Evolutionary conservation across 2,888 invertebrate species (phyloP), one percentile per base, ranked within the genome.

Genomic region (Thymelicus lineola): DNA sequence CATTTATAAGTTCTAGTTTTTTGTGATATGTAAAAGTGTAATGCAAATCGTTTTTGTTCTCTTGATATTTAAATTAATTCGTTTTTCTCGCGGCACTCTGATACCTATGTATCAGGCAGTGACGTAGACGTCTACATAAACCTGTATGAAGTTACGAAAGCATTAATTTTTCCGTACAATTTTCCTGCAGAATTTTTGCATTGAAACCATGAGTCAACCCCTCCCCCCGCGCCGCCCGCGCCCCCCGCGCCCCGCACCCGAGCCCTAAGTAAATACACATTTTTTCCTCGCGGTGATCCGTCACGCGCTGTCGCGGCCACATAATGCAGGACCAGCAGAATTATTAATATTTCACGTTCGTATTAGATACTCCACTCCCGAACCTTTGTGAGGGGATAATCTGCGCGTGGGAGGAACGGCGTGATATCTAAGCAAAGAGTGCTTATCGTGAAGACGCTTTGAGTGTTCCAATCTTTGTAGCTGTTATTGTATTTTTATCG

Each of bases 311-410:
- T 77, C 79, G 76, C 67, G 63, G 69, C 7, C 67, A 55, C 71
- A 67, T 76, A 78, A 77, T 75, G 76, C 75, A 74, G 73, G 74
- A 72, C 61, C 62, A 61, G 72, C 70, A 60, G 70, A 75, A 73
- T 76, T 79, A 78, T 79, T 78, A 79, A 79, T 78, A 77, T 75
- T 75, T 73, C 71, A 70, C 68, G 53, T 46, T 36, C 48, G 55
- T 63, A 68, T 68, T 68, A 62, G 68, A 62, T 28, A 61, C 17
- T 48, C 66, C 66, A 50, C 59, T 67, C 67, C 61, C 68, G 61
- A 46, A 61, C 68, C 68, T 68, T 68, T 68, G 62, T 66, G 38
- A 38, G 42, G 53, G 68, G 68, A 68, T 61, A 46, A 68, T 62
- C 55, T 46, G 59, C 1, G 46, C 35, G 66, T 62, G 15, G 61